Conservation (phyloP, 2,113 vertebrate genomes). For the Chinchilla lanigera region DNA sequence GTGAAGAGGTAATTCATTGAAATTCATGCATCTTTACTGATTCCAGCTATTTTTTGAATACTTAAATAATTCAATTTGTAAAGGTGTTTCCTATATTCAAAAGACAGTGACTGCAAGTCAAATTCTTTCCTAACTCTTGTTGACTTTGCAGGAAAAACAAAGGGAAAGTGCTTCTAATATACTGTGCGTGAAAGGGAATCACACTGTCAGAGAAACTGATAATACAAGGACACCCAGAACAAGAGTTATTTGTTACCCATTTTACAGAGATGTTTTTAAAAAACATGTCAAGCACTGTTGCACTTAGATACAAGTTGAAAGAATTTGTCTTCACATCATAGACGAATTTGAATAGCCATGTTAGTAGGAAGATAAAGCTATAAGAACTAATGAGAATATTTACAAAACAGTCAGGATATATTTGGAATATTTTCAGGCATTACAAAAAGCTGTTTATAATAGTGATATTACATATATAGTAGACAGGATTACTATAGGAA, state of each 20-base stretch:
- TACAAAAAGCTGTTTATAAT: background rate
- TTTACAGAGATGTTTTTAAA: constrained; percentile 23
- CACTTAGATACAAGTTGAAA: constrained; percentile 50
- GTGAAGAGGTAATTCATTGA: constrained; percentile 31
- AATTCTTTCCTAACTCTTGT: constrained; percentile 49
- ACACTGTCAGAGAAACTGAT: background rate
- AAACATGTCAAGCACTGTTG: background rate
- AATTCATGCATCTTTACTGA: constrained; percentile 10
- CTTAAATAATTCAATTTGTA: constrained; percentile 46
- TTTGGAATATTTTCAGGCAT: background rate
- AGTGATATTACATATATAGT: background rate
- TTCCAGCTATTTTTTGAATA: constrained; percentile 49
- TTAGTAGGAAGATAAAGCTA: constrained; percentile 26
- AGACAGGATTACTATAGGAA: constrained; percentile 2
- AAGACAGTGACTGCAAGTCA: constrained; percentile 16
- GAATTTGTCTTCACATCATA: constrained; percentile 47
- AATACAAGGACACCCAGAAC: background rate
- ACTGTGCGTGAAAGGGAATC: background rate
- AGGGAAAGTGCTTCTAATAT: constrained; percentile 4
- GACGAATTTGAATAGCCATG: constrained; percentile 58
- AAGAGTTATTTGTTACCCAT: constrained; percentile 5
- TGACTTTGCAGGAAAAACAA: constrained; percentile 50
- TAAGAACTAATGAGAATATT: constrained; percentile 45
- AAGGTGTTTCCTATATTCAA: constrained; percentile 21
- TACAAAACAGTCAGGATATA: constrained; percentile 23